phyloP scores from a whole-genome alignment of 2,888 invertebrate genomes.

The Mythimna loreyi region DNA sequence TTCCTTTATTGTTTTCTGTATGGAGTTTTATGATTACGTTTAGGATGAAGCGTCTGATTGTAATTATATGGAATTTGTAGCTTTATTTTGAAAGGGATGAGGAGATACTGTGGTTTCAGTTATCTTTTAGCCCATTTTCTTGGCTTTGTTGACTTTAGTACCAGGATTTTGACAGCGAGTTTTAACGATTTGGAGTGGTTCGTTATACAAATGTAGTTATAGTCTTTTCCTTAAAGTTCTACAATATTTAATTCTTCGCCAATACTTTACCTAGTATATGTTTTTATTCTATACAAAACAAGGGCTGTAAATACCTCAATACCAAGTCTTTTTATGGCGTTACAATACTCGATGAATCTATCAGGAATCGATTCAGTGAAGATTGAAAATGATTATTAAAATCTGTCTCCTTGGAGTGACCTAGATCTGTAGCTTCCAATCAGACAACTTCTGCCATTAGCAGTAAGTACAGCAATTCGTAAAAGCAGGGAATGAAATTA shows the following conservation, averaged over 20 bases:
- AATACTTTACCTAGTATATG: no score
- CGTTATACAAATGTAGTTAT: not conserved
- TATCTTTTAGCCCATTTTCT: slow-evolving; percentile 44
- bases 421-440: slow-evolving; percentile 54
- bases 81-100: slow-evolving; percentile 38
- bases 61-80: slow-evolving; percentile 42
- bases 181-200: slow-evolving; percentile 11
- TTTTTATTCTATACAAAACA: no score
- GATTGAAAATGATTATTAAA: slow-evolving; percentile 40
- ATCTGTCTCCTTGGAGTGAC: slow-evolving; percentile 20
- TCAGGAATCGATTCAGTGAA: slow-evolving; percentile 29
- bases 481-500: slow-evolving; percentile 11
- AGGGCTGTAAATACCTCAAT: not conserved
- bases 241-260: not conserved
- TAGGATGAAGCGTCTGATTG: slow-evolving; percentile 25
- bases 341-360: slow-evolving; percentile 26
- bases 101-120: slow-evolving; percentile 37
- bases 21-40: slow-evolving; percentile 54
- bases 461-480: slow-evolving; percentile 5
- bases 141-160: slow-evolving; percentile 42
- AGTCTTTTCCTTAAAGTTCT: not conserved
- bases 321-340: not conserved
- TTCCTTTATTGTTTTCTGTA: slow-evolving; percentile 65
- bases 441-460: slow-evolving; percentile 58
- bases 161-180: slow-evolving; percentile 25